Base-by-base conservation (phyloP, 2,797 vertebrate species). In the Hypotaenidia philippensis region DNA sequence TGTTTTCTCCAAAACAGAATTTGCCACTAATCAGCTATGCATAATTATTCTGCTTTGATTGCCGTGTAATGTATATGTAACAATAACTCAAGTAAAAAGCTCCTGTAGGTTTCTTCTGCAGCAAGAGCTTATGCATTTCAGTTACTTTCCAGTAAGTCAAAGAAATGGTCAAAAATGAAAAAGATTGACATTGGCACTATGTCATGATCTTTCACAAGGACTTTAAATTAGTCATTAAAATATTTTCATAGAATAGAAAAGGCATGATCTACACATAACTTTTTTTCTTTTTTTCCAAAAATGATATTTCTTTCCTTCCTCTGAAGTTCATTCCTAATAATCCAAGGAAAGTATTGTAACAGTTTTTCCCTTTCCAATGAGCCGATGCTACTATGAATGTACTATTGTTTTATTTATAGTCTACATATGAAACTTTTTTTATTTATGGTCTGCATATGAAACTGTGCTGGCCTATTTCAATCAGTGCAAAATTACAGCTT, bases 211-310 rank as follows among this genome's bases (percentile, higher is more conserved):
- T 79, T 63, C n/a, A 45, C 12, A 71, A 82, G 21, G 6, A 49
- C 12, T 22, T 15, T 2, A 56, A 34, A 25, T 32, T 59, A 34
- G 3, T 74, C 9, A 29, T 38, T 1, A 72, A 92, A 86, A 31
- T 50, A 4, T 44, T 34, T 26, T 52, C 1, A 5, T 14, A 60
- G 16, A 44, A 45, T n/a, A 45, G 17, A 85, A 75, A 65, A 79
- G 23, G 5, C 5, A 66, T 13, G 13, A 44, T 36, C 2, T 32
- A 41, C 1, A 31, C 0, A 1, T 16, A 14, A 7, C 3, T 44
- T 7, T 19, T 9, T 27, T 17, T 53, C 23, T 57, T 52, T 40
- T 26, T 36, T 22, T 4, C 17, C 5, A 3, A 4, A 27, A 60
- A 61, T 59, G 10, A 1, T 21, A 18, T 52, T 82, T 1, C 10